Percentiles rank a stretch among this genome's conserved stretches.
These are phyloP conservation scores for Centruroides sculpturatus DNA, from an alignment of 1,140 invertebrate species.

Conservation along the genomic window DNA sequence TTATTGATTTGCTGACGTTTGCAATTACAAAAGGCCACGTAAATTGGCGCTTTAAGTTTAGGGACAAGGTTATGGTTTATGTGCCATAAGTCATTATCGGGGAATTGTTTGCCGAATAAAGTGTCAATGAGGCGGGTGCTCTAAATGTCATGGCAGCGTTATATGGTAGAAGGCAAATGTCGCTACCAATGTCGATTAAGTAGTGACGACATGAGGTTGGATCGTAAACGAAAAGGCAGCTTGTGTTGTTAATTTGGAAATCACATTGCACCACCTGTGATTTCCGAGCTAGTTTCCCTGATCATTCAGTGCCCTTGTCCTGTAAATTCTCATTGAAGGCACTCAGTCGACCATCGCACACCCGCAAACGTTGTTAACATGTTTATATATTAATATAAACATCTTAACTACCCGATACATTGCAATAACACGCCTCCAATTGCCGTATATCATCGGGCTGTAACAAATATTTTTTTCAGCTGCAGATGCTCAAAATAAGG, in stretches of 20 bases:
- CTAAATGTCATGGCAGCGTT: neutral
- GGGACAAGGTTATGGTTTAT: neutral
- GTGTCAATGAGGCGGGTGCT: neutral
- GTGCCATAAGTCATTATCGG: constrained; percentile 10
- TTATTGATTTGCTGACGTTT: constrained; percentile 4
- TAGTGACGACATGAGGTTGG: neutral
- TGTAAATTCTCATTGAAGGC: too few species aligned
- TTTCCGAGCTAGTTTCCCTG: neutral
- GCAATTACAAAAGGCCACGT: constrained; percentile 7
- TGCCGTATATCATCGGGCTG: too few species aligned
- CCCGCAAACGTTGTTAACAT: too few species aligned
- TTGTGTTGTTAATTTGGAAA: neutral
- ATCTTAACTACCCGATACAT: too few species aligned
- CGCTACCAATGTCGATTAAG: neutral
- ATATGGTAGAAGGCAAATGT: neutral
- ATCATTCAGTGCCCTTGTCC: too few species aligned
- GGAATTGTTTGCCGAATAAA: constrained; percentile 3
- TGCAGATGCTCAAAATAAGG: too few species aligned
- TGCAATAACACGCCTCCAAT: too few species aligned
- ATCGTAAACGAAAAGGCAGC: neutral
- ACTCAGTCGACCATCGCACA: too few species aligned
- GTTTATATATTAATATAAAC: too few species aligned
- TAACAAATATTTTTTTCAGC: too few species aligned
- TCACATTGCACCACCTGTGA: constrained; percentile 4
- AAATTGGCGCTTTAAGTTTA: constrained; percentile 2